These are phyloP conservation scores for Drosophila ezoana DNA, from an alignment of 2,888 invertebrate species.

Conservation along the genomic window DNA sequence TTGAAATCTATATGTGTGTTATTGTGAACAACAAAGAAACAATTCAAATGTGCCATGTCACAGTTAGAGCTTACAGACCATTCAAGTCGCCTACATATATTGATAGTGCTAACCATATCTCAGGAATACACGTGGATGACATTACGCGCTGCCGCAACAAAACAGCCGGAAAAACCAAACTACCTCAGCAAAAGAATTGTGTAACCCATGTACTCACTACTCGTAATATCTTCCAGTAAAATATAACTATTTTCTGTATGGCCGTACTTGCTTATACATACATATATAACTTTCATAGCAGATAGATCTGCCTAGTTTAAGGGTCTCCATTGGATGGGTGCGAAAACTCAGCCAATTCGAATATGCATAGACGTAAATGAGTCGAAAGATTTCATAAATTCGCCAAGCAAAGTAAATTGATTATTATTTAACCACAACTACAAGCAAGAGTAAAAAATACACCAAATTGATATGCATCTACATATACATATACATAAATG, in stretches of 20 bases:
- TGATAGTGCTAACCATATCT: slow-evolving; percentile 62
- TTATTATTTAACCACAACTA: slow-evolving; percentile 38
- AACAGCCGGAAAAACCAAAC: slow-evolving; percentile 66
- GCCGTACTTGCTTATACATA: slow-evolving; percentile 27
- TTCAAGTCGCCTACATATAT: slow-evolving; percentile 47
- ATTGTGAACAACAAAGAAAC: slow-evolving; percentile 40
- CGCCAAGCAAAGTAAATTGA: slow-evolving; percentile 48
- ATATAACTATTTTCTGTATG: slow-evolving; percentile 7
- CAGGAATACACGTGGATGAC: slow-evolving; percentile 61
- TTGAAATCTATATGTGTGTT: slow-evolving; percentile 18
- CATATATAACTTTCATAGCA: slow-evolving; percentile 26
- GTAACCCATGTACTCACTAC: slow-evolving; percentile 44
- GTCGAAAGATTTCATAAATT: slow-evolving; percentile 28
- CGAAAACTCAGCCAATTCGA: slow-evolving; percentile 32
- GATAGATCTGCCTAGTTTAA: slow-evolving; percentile 43
- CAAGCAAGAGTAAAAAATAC: slow-evolving; percentile 26
- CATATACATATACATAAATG: slow-evolving; percentile 16
- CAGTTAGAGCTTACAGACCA: slow-evolving; percentile 47
- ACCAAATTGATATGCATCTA: slow-evolving; percentile 22
- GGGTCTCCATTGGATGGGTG: slow-evolving; percentile 41
- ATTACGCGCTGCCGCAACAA: slow-evolving; percentile 35
- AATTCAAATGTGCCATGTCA: slow-evolving; percentile 81
- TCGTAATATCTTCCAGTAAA: slow-evolving; percentile 44
- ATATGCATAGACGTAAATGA: slow-evolving; percentile 28
- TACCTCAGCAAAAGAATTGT: slow-evolving; percentile 70